Evolutionary conservation across 2,888 invertebrate species (phyloP), one percentile per base, ranked within the genome.

Genomic region (Lacanobia oleracea): DNA sequence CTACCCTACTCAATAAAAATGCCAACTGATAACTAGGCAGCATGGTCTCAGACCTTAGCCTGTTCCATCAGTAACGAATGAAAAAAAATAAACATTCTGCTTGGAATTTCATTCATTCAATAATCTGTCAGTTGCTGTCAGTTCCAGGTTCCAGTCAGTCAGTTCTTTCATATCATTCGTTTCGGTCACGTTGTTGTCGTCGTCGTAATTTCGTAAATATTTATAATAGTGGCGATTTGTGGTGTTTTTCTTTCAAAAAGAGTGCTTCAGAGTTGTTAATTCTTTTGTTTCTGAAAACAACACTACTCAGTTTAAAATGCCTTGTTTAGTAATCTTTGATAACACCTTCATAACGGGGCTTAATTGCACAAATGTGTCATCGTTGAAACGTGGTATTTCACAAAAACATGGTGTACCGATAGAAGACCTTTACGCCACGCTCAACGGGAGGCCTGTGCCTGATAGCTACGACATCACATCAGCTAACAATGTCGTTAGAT

Each of bases 351-450:
- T 94, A 45, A 51, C 81, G 51, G 85, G 88, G 56, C 73, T 84
- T 2, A 77, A 86, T 16, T 86, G 83, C 72, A 80, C 84, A 67
- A 87, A 91, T 83, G 89, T 92, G 76, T 88, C 84, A 40, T 90
- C 90, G 57, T 78, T 96, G 73, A 94, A 92, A 80, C 74, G 81
- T 60, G 82, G 80, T 69, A 90, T 95, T 90, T 93, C 93, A n/a
- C 89, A 90, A 89, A 88, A 91, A 86, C 91, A 91, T 91, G 94
- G 93, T 72, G 83, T 96, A 63, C 85, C 91, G 9, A 71, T 74
- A 50, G 90, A 94, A 33, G 93, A 96, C 79, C 94, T 97, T 79
- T 97, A 96, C 85, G 92, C 97, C 18, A 91, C 96, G 3, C 92
- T 96, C 51, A 96, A 97, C 90, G 97, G 97, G 0, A 95, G 92